phyloP scores from a whole-genome alignment of 2,888 invertebrate species.

The Eugnorisma glareosa region DNA sequence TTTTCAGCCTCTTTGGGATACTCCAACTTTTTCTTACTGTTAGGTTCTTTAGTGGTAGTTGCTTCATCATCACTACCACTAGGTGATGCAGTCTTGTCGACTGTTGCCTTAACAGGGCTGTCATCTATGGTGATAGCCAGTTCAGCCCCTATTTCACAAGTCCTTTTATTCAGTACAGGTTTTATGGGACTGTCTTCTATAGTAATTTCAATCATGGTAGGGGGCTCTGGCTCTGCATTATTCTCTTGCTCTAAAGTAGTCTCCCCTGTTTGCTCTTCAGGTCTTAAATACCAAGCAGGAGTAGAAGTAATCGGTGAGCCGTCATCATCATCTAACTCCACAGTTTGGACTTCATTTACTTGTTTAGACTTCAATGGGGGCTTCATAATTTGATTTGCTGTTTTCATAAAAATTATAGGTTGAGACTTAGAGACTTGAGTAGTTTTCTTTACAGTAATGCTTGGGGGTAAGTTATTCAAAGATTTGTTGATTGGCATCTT shows the following conservation, averaged over 20 bases:
- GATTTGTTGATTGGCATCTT: conserved; percentile 64
- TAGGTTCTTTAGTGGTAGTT: conserved; percentile 62
- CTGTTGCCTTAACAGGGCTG: conserved; percentile 79
- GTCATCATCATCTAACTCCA: conserved; percentile 86
- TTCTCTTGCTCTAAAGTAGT: conserved; percentile 75
- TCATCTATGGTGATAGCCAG: conserved; percentile 85
- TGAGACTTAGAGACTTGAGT: conserved; percentile 25
- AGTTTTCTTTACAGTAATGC: conserved; percentile 80
- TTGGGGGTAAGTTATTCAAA: conserved; percentile 77
- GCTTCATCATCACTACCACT: conserved; percentile 73
- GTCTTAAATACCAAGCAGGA: conserved; percentile 85
- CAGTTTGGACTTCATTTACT: conserved; percentile 74
- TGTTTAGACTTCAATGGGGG: conserved; percentile 8
- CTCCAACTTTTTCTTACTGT: conserved; percentile 84
- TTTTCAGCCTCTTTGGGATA: conserved; percentile 74
- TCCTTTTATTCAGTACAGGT: conserved; percentile 71
- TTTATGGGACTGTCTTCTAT: conserved; percentile 88
- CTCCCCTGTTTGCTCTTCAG: conserved; percentile 77
- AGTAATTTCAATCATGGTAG: conserved; percentile 82
- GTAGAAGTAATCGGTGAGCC: conserved; percentile 63
- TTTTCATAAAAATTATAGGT: conserved; percentile 59
- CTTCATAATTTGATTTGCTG: conserved; percentile 16
- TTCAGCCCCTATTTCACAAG: conserved; percentile 74
- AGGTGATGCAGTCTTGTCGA: conserved; percentile 58
- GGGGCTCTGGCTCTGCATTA: conserved; percentile 80